Evolutionary conservation across 2,113 vertebrate species (phyloP).

Genomic region (Nerophis ophidion): DNA sequence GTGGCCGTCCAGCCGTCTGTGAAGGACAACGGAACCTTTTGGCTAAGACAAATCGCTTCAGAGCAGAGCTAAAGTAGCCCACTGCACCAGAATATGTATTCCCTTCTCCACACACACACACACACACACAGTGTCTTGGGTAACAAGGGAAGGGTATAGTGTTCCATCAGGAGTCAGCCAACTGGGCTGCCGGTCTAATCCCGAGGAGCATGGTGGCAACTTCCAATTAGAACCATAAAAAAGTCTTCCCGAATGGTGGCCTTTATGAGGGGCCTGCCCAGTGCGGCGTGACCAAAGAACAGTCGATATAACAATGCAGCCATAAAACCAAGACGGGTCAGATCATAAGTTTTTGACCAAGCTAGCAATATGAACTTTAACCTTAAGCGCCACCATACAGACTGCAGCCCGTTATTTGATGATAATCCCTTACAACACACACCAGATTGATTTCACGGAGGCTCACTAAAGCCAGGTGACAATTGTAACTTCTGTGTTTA

Average conservation of each 20-base stretch:
- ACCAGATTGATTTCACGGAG: slow-evolving; percentile 26
- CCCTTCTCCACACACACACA: slow-evolving; percentile 42
- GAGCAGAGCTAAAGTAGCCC: slow-evolving; percentile 49
- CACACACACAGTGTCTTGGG: slow-evolving; percentile 45
- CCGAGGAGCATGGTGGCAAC: slow-evolving; percentile 52
- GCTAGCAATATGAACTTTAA: slow-evolving; percentile 12
- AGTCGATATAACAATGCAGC: slow-evolving; percentile 37
- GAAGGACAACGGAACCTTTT: slow-evolving; percentile 74
- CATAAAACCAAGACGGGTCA: slow-evolving; percentile 41
- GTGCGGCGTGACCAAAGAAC: slow-evolving; percentile 45
- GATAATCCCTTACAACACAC: slow-evolving; percentile 23
- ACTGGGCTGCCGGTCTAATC: slow-evolving; percentile 64
- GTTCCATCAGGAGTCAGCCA: slow-evolving; percentile 65
- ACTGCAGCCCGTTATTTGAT: slow-evolving; percentile 28
- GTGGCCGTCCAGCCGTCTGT: slow-evolving; percentile 62
- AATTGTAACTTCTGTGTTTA: slow-evolving; percentile 31
- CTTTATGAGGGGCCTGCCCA: slow-evolving; percentile 43
- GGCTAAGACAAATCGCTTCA: slow-evolving; percentile 71
- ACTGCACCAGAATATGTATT: slow-evolving; percentile 24
- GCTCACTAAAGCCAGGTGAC: slow-evolving; percentile 26
- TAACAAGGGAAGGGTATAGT: slow-evolving; percentile 66
- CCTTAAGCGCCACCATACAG: background rate
- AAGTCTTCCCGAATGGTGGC: slow-evolving; percentile 37
- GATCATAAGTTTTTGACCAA: slow-evolving; percentile 37
- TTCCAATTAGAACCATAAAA: slow-evolving; percentile 68